Base-by-base conservation (phyloP, 2,888 invertebrate species). In the Mallateleia sp. region DNA sequence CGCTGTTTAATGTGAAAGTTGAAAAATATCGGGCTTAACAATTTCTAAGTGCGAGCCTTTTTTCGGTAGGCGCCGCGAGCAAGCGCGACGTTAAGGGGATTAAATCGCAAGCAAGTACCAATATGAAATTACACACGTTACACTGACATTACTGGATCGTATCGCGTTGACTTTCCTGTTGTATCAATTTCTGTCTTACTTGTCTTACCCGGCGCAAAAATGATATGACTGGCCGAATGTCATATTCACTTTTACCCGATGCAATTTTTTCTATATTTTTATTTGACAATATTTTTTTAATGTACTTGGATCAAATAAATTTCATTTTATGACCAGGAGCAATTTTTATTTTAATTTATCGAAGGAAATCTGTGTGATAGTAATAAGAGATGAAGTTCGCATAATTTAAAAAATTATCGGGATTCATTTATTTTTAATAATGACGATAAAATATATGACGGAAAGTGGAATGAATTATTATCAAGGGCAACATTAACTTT, bases 101-200 rank as follows among this genome's bases (percentile, higher is more conserved):
- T 93, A 93, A 93, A 94, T 93, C 93, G 90, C 92, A 91, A 87
- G 85, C 91, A 90, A 93, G 93, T 93, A 89, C 93, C 92, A 87
- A 94, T 94, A 94, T 94, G 94, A 93, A 94, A 94, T 94, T 94
- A 94, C 93, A 94, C 78, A 90, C 92, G 90, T 64, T 84, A 90
- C 89, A 71, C 85, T 81, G 91, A 90, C 91, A 92, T 92, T 93
- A 92, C 92, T 89, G 92, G 91, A 93, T 93, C 91, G 91, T 88
- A 88, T 93, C 92, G 92, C 89, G 83, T 93, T 92, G 89, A 86
- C 90, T 94, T 94, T 90, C 85, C 71, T 62, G 64, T 89, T 78
- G 69, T 89, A 89, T 90, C 90, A 90, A 79, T 94, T 92, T 92
- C 91, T 90, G 84, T 92, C 91, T 91, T 90, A 92, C 91, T 93